Evolutionary conservation across 37 sponge, comb jelly and placozoan species (phyloP).

Genomic region (Chondrosia reniformis): DNA sequence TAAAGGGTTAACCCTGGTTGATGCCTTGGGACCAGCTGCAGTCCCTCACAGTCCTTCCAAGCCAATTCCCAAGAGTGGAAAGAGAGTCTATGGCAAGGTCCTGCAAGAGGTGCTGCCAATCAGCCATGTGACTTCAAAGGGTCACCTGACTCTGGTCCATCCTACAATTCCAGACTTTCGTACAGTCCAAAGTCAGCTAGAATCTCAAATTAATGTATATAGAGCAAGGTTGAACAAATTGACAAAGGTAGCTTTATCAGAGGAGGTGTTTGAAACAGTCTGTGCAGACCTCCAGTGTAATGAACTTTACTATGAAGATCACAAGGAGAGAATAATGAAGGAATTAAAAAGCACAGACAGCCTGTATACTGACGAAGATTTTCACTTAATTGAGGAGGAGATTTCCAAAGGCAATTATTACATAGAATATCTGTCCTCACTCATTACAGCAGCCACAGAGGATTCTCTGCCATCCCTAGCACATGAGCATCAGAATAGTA

Average conservation of each 20-base stretch:
- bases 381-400: constrained; percentile 52
- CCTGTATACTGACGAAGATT: constrained; percentile 27
- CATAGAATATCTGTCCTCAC: not conserved
- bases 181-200: constrained; percentile 6
- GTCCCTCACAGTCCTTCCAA: constrained; percentile 48
- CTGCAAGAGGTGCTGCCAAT: constrained; percentile 27
- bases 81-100: constrained; percentile 51
- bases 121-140: constrained; percentile 34
- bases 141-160: constrained; percentile 41
- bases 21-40: constrained; percentile 67
- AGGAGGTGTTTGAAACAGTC: constrained; percentile 3
- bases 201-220: constrained; percentile 30
- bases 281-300: not conserved
- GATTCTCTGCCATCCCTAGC: constrained; percentile 24
- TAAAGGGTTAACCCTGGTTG: constrained; percentile 70
- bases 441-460: constrained; percentile 14
- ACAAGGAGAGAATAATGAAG: constrained; percentile 24
- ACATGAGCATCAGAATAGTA: too few relatives aligned
- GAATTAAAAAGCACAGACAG: constrained; percentile 19
- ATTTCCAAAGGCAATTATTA: constrained; percentile 9
- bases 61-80: constrained; percentile 45
- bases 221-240: constrained; percentile 21
- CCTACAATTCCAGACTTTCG: constrained; percentile 17
- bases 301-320: constrained; percentile 17
- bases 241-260: constrained; percentile 27